phyloP scores from a whole-genome alignment of 2,888 invertebrate genomes.

The Aporophyla lueneburgensis region DNA sequence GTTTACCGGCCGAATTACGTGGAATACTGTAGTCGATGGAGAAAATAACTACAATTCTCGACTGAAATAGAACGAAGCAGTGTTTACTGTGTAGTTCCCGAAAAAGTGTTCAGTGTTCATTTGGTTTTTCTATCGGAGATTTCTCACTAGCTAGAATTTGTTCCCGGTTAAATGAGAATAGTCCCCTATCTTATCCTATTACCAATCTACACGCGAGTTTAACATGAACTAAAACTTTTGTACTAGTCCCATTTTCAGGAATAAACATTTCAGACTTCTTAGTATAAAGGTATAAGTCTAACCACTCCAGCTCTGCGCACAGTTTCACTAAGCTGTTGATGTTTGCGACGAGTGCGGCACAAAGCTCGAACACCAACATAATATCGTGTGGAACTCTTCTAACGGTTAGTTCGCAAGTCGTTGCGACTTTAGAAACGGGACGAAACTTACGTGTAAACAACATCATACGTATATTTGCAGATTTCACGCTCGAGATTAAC shows the following conservation, averaged over 20 bases:
- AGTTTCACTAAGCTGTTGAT: conserved; percentile 9
- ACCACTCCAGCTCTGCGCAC: not conserved
- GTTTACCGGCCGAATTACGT: conserved; percentile 44
- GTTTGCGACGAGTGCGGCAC: conserved; percentile 18
- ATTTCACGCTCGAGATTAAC: conserved; percentile 10
- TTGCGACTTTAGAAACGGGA: conserved; percentile 36
- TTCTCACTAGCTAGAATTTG: not conserved
- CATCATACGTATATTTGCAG: conserved; percentile 3
- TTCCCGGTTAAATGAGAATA: not conserved
- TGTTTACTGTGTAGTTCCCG: not conserved
- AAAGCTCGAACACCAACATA: conserved; percentile 35
- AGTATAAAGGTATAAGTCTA: not conserved
- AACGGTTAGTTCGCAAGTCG: conserved; percentile 16
- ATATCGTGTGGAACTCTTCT: conserved; percentile 24
- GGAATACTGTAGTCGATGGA: conserved; percentile 24
- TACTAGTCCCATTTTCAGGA: not conserved
- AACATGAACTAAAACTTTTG: not conserved
- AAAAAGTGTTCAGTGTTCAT: conserved; percentile 11
- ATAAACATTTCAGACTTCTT: not conserved
- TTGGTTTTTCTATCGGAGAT: not conserved
- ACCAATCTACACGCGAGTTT: not conserved
- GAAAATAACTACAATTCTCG: conserved; percentile 28
- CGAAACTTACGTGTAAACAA: conserved; percentile 19
- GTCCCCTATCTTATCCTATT: not conserved
- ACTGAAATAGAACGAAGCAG: conserved; percentile 27